Conservation (phyloP, 1,140 invertebrate genomes). For the Leptinotarsa texana region DNA sequence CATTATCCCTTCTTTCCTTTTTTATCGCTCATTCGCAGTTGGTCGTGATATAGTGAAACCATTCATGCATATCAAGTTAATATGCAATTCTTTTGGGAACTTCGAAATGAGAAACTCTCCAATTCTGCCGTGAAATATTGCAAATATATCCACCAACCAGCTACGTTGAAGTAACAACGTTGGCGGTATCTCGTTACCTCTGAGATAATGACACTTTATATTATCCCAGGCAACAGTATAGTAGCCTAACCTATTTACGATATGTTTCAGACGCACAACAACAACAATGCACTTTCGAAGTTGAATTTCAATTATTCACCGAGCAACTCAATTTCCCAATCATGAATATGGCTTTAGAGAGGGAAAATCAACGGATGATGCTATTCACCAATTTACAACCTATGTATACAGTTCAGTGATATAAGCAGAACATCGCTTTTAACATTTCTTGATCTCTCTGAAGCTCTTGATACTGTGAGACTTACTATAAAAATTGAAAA, state of each 20-base stretch:
- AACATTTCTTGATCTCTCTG: no score
- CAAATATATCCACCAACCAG: constrained; percentile 1
- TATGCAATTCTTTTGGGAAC: not conserved
- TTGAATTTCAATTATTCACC: not conserved
- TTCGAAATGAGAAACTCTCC: not conserved
- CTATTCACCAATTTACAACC: no score
- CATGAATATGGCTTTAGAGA: no score
- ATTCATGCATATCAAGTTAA: not conserved
- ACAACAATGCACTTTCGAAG: not conserved
- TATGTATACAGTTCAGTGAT: no score
- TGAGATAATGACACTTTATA: constrained; percentile 8
- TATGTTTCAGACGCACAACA: not conserved
- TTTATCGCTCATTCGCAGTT: no score
- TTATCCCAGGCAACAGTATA: not conserved
- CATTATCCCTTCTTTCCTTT: no score
- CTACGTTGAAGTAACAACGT: not conserved
- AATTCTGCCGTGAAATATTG: not conserved
- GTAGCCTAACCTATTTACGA: not conserved
- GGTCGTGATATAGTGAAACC: no score
- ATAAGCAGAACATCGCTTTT: no score
- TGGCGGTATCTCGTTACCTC: constrained; percentile 12
- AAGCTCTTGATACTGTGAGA: no score
- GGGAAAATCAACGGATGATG: no score
- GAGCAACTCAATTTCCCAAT: no score
- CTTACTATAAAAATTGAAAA: no score